Base-by-base conservation (phyloP, 35 echinoderm and acorn worm species). In the Strongylocentrotus purpuratus region DNA sequence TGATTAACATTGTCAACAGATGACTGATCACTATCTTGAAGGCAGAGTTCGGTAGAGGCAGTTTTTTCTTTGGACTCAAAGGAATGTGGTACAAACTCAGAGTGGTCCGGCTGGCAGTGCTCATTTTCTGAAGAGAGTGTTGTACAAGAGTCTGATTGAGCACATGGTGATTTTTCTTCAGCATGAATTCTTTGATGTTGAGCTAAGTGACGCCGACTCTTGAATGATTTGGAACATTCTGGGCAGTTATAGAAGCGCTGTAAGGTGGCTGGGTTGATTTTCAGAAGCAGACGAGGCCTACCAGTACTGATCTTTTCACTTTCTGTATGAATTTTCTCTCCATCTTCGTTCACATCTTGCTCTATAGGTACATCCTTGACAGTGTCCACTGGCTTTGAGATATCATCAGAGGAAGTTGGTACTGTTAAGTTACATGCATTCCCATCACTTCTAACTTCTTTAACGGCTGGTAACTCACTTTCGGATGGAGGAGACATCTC, bases 261-360 rank as follows among this genome's bases (percentile, higher is more conserved):
- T n/a, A 93, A 32, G 91, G 91, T 93, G 8, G 48, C 28, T 48
- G 91, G 45, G 46, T 93, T 46, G 31, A 93, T 93, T 93, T 93
- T 93, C 91, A 93, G n/a, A 31, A 93, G 91, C 31, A 93, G 91
- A 31, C 91, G 91, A 46, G 91, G 91, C 46, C 91, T 89, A 89
- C 87, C 33, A 45, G 85, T 31, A 86, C 18, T 46, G 18, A 45
- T 33, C 87, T 89, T 22, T n/a, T 78, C 22, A 28, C 28, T 78
- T 78, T 78, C 65, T 78, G 65, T n/a, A 4, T 78, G 65, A n/a
- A 15, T n/a, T 78, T 78, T 78, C 65, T 78, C 65, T 78, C 65
- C 28, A n/a, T 78, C 20, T 78, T 22, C n/a, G 4, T 78, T 78
- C 20, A 78, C 22, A n/a, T 78, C 20, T 78, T 78, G 22, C 65